These are phyloP conservation scores for Melanotaenia parkinsoni DNA, from an alignment of 2,797 vertebrate species.

Conservation along the genomic window DNA sequence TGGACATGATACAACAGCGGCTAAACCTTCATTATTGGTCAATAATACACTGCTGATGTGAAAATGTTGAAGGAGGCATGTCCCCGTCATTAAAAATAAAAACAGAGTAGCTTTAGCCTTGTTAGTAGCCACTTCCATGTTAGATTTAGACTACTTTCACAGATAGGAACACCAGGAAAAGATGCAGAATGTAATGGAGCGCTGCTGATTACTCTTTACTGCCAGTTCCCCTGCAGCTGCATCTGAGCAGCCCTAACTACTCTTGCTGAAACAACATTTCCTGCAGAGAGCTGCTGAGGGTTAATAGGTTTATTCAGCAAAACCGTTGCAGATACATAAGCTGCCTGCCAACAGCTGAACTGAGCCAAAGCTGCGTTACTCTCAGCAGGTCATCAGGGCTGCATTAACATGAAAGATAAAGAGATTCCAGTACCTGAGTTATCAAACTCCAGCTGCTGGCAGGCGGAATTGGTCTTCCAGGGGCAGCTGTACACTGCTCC, in stretches of 20 bases:
- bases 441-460: background rate
- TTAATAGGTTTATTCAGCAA: background rate
- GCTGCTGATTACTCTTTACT: too few species aligned
- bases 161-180: too few species aligned
- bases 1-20: background rate
- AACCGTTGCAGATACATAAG: background rate
- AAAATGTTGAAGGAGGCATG: background rate
- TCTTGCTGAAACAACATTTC: background rate
- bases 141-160: too few species aligned
- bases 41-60: too few species aligned
- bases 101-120: background rate
- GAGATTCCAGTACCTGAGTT: background rate
- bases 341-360: background rate
- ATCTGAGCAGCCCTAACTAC: background rate
- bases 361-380: background rate
- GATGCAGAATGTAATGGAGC: too few species aligned
- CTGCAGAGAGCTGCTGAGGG: background rate
- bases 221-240: background rate
- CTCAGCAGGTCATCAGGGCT: background rate
- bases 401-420: background rate
- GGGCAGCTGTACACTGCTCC: background rate
- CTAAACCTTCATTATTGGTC: background rate
- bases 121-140: too few species aligned
- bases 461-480: background rate
- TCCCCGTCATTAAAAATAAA: background rate